Percentiles rank a stretch among this genome's conserved stretches.
These are phyloP conservation scores for Phyllotreta cruciferae DNA, from an alignment of 2,888 invertebrate species.

Conservation along the genomic window DNA sequence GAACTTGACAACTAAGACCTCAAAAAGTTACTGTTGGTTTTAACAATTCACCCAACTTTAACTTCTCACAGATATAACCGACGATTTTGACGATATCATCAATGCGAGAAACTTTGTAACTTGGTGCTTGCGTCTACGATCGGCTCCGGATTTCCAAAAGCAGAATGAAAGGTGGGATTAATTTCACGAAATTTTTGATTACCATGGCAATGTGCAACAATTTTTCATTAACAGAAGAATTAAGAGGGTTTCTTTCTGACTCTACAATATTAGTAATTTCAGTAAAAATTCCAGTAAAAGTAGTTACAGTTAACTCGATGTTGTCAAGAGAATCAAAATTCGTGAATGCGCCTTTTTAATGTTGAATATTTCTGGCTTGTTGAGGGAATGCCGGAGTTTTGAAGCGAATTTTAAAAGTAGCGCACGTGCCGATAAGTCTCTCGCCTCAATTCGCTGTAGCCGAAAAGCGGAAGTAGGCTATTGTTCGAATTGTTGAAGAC, in stretches of 20 bases:
- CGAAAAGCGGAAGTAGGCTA: slow-evolving; percentile 43
- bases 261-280: no score
- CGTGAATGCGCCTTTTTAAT: no score
- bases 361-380: no score
- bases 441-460: slow-evolving; percentile 51
- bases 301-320: no score
- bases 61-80: slow-evolving; percentile 49
- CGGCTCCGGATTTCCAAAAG: background rate
- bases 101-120: slow-evolving; percentile 18
- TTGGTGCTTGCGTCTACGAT: background rate
- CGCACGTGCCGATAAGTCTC: slow-evolving; percentile 15
- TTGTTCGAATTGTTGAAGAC: slow-evolving; percentile 59
- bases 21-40: slow-evolving; percentile 63
- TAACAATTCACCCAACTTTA: slow-evolving; percentile 59
- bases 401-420: slow-evolving; percentile 19
- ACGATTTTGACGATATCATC: slow-evolving; percentile 41
- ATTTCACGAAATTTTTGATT: no score
- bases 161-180: background rate
- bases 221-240: no score
- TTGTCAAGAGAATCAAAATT: no score
- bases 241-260: no score
- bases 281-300: no score
- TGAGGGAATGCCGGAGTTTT: no score
- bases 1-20: slow-evolving; percentile 59
- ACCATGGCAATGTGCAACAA: no score